These are phyloP conservation scores for Nettapus auritus DNA, from an alignment of 2,113 vertebrate genomes.

Conservation along the genomic window DNA sequence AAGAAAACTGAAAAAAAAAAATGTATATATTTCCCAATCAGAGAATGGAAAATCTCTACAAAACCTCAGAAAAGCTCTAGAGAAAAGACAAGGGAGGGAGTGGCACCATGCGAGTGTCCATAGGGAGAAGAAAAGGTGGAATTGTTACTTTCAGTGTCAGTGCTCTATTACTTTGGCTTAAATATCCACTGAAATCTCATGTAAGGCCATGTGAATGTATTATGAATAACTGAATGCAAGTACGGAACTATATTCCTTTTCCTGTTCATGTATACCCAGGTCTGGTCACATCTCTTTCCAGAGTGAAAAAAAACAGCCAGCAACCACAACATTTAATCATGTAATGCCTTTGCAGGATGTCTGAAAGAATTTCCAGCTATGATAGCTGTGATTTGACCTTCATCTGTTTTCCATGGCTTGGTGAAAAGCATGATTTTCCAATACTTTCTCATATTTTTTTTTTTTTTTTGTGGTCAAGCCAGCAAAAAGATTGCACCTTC, in stretches of 20 bases:
- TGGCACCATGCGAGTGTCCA: neutral
- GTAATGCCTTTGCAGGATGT: constrained; percentile 18
- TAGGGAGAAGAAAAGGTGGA: neutral
- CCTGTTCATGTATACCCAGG: neutral
- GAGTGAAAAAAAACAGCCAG: constrained; percentile 24
- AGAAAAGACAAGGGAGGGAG: neutral
- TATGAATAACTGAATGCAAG: neutral
- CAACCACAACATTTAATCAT: constrained; percentile 21
- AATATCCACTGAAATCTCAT: neutral
- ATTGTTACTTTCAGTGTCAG: neutral
- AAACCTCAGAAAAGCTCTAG: neutral
- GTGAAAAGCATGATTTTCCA: constrained; percentile 48
- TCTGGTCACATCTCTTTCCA: constrained; percentile 17
- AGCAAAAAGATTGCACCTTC: constrained; percentile 42
- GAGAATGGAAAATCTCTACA: neutral
- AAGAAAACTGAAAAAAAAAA: neutral
- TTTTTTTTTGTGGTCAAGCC: constrained; percentile 38
- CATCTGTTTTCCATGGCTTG: constrained; percentile 42
- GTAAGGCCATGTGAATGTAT: accelerated
- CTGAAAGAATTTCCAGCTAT: constrained; percentile 49
- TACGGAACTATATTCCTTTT: neutral
- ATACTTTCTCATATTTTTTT: constrained; percentile 38
- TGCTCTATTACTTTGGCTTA: neutral
- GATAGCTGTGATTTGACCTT: constrained; percentile 53
- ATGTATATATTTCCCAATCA: neutral